Evolutionary conservation across 1,140 invertebrate genomes (phyloP), one percentile per base, ranked within the genome.

Genomic region (Antheraea pernyi): DNA sequence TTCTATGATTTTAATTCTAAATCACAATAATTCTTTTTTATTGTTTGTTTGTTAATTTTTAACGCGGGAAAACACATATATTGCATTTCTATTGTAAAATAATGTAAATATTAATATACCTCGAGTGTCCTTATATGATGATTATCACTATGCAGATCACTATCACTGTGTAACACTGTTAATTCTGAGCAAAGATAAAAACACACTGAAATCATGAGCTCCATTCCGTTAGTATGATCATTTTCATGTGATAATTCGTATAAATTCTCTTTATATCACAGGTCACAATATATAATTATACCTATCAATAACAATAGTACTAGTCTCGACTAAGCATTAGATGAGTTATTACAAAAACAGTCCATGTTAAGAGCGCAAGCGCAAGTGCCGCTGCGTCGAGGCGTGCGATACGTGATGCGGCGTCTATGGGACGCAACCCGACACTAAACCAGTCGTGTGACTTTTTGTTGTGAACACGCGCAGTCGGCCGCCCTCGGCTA

Each of bases 371-470:
- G 46, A 75, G 80, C 81, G 81, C 81, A 76, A 81, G 89, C 89
- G 89, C 89, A 86, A 73, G 78, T 80, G 79, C 76, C 75, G 62
- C 69, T 74, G 67, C 67, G 69, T 72, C 62, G 71, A 71, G 69
- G 63, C 70, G 72, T 72, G 71, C 83, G 74, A 66, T 72, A 86
- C 86, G 80, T 83, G 88, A 86, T 86, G 86, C 86, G 82, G 80
- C 89, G 84, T 81, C 83, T 83, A 81, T 91, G 88, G 88, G 89
- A 91, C 86, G 89, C 88, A 82, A 88, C 88, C 88, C 88, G 88
- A 91, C 81, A 90, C 89, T 91, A 89, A 91, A 90, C 84, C 81
- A 84, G 89, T 90, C 82, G 82, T 88, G 75, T 83, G 80, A 89
- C 83, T 91, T 90, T 91, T 90, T 91, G 89, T 91, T 86, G 84